Conservation (phyloP, 2,113 vertebrate genomes). For the Lichenostomus cassidix region DNA sequence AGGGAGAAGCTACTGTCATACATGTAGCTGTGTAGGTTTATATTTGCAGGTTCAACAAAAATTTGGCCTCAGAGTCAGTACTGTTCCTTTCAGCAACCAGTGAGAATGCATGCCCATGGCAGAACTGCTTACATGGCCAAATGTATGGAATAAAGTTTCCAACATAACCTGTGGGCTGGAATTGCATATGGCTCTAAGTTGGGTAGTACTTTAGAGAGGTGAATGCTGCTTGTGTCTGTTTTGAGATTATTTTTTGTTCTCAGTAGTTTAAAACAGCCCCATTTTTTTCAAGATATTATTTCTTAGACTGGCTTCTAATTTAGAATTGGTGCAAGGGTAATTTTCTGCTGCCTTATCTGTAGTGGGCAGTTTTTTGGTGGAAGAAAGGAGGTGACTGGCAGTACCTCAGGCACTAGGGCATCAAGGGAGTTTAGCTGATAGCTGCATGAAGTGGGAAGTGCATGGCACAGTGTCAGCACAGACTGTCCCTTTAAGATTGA, state of each 20-base stretch:
- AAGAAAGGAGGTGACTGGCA: neutral
- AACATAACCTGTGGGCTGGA: neutral
- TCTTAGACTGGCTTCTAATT: neutral
- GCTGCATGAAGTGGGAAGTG: neutral
- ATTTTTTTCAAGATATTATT: neutral
- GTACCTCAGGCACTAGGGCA: neutral
- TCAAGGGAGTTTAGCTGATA: neutral
- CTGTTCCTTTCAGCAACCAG: neutral
- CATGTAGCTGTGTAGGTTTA: fast-evolving
- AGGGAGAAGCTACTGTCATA: neutral
- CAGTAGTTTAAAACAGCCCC: neutral
- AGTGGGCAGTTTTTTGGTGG: neutral
- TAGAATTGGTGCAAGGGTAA: neutral
- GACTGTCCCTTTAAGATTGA: neutral
- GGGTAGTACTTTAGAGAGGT: neutral
- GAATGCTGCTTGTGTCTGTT: neutral
- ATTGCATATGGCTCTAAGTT: fast-evolving
- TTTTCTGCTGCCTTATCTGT: neutral
- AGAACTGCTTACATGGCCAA: neutral
- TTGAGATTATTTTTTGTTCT: neutral
- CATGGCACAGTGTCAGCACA: neutral
- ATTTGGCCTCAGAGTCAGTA: neutral
- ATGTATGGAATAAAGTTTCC: neutral
- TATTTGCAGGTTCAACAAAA: neutral
- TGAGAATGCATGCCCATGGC: neutral